Evolutionary conservation across 2,888 invertebrate species (phyloP), one percentile per base, ranked within the genome.

Genomic region (Epinotia nisella): DNA sequence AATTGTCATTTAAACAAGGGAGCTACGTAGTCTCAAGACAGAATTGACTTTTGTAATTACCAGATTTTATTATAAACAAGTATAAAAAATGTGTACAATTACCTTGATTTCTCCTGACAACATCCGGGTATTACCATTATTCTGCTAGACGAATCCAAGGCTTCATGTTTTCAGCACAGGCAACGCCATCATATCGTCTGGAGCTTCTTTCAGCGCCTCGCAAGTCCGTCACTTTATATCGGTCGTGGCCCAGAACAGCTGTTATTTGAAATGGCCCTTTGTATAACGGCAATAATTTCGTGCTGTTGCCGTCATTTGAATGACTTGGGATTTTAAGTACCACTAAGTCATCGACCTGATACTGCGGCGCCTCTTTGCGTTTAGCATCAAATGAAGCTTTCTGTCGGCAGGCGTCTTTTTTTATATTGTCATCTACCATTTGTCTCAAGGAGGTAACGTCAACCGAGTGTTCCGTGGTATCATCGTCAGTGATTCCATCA

Each of bases 221-320:
- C 5, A 61, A 1, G n/a, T 61, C 61, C 2, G 61, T 45, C 1
- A 61, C 24, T n/a, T 21, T 61, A 21, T 61, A 61, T 74, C 79
- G 24, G n/a, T 79, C 79, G 3, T 78, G 56, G 0, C 78, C 78
- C n/a, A 80, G 35, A 1, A 76, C 62, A n/a, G 76, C 66, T 29
- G 49, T 77, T 0, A 81, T 35, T 53, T 80, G 77, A 29, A 80
- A 80, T 7, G 80, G 80, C 0, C 78, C 79, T 49, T 79, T 79
- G 29, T 62, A 80, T 2, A 76, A 4, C 0, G 79, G 78, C 71
- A 81, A 66, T 13, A 80, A 35, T 29, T 80, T 81, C 0, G 75
- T 78, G 60, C 80, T 81, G 45, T 77, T 74, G 0, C 79, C 80
- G 9, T 81, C 79, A 75, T 80, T 79, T 11, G 74, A 49, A 0